A percentile compares a stretch with the other conserved stretches of the same genome.
Conservation (phyloP, 1,140 invertebrate species). For the Anastrepha obliqua region DNA sequence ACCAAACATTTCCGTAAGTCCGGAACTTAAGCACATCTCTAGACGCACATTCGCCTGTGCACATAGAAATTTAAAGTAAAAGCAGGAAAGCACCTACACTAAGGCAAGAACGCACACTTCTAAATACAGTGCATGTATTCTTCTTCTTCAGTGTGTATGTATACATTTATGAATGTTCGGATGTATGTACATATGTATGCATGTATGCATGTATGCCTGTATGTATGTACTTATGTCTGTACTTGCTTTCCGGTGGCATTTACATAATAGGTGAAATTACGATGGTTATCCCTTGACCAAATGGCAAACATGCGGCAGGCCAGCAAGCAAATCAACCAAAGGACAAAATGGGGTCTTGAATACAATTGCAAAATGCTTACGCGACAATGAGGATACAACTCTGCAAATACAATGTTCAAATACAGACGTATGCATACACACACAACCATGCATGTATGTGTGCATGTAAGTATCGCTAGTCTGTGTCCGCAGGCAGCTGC, state of each 20-base stretch:
- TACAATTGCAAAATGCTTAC: slow-evolving; percentile 34
- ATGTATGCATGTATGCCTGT: neutral
- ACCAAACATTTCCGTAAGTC: slow-evolving; percentile 43
- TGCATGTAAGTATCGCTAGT: neutral
- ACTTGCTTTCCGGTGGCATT: slow-evolving; percentile 40
- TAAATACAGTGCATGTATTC: neutral
- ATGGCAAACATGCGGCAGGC: slow-evolving; percentile 45
- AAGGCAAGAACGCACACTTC: neutral
- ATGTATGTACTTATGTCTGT: neutral
- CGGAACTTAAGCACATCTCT: neutral
- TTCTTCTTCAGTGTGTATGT: neutral
- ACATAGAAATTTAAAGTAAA: neutral
- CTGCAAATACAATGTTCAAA: neutral
- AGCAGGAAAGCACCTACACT: neutral
- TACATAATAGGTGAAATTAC: slow-evolving; percentile 56
- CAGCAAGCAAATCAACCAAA: slow-evolving; percentile 15
- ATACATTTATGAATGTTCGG: neutral
- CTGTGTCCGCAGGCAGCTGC: neutral
- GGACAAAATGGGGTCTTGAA: neutral
- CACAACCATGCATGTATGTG: neutral
- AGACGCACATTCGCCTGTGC: neutral
- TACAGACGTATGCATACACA: neutral
- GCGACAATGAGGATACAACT: slow-evolving; percentile 21
- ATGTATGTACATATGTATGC: neutral
- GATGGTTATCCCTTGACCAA: slow-evolving; percentile 57